Base-by-base conservation (phyloP, 2,797 vertebrate genomes). In the Erpetoichthys calabaricus region DNA sequence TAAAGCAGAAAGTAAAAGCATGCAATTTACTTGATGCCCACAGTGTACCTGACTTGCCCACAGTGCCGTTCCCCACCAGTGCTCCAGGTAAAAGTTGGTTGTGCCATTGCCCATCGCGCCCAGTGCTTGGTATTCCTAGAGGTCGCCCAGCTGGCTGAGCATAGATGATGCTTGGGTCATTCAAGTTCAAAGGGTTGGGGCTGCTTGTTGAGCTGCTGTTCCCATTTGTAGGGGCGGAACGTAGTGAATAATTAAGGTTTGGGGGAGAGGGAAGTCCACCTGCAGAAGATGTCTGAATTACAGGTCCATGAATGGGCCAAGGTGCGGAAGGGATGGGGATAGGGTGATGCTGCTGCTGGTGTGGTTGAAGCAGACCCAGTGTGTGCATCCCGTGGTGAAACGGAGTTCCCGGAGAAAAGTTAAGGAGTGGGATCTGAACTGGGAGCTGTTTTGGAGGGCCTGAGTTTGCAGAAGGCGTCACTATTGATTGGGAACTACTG, bases 161-260 rank as follows among this genome's bases (percentile, higher is more conserved):
- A 60, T 96, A 99, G 79, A 99, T 99, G 79, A 99, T 98, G 82
- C 94, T 98, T 72, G 94, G 95, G 81, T 99, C 95, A 25, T 96
- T 99, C 67, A 98, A 83, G 80, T 86, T 90, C 79, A 96, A 80
- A 66, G 80, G 85, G 78, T 72, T 76, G 61, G 80, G 75, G 76
- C 70, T 85, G 64, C 75, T 75, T 60, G 77, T 63, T 54, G 63
- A 67, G 44, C 67, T 61, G 6, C 73, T 65, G 63, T 68, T 80
- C 10, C 75, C 67, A 3, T 63, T 71, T 9, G 71, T 71, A 2
- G 83, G 68, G 52, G 80, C 77, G 8, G 87, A 79, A 61, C 82
- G 86, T 73, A 89, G 69, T 57, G 86, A 70, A 61, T 89, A 92
- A 55, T 86, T 82, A 51, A 91, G 81, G 69, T 83, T 81, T 6